Evolutionary conservation across 2,888 invertebrate genomes (phyloP), one percentile per base, ranked within the genome.

Genomic region (Hartigia nigra): DNA sequence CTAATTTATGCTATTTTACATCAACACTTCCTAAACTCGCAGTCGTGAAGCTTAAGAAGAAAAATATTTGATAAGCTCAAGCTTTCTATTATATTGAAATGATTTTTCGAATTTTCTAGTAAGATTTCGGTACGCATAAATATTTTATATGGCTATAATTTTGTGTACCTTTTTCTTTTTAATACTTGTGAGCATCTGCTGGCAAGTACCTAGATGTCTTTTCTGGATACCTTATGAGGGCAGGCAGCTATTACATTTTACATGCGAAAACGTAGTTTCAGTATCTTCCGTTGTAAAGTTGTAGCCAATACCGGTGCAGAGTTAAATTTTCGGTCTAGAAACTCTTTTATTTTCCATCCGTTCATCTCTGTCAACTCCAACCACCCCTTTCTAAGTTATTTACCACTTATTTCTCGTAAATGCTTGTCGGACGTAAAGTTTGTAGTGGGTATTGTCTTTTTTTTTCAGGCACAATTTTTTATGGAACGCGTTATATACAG

Each of bases 351-450:
- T 72, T 31, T 72, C 9, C 31, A 4, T 12, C 12, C 72, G 72
- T 31, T 31, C 72, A 72, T 72, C 72, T 72, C 72, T 72, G 72
- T 72, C 31, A 72, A 31, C 31, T 9, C 31, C 72, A 72, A 31
- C 32, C 31, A 34, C n/a, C 14, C 5, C 39, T 14, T 55, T 9
- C 2, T 23, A 2, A 34, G 12, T 31, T 72, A 31, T 12, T 72
- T 72, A 72, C 31, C 31, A 34, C 31, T 72, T 34, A 9, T 12
- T 23, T 23, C 72, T 34, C 72, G 72, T 72, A 72, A 72, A 31
- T 34, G 12, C 1, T 31, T 72, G 1, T 31, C 31, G 31, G 31
- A 31, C 31, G 31, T 72, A 72, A 72, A 23, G 12, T 55, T 55
- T 2, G 9, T 55, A 23, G 23, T 23, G 55, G 23, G 55, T 55